Percentiles rank a stretch among this genome's conserved stretches.
Evolutionary conservation across 2,888 invertebrate genomes (phyloP).

Genomic region (Tetrapedia diversipes): DNA sequence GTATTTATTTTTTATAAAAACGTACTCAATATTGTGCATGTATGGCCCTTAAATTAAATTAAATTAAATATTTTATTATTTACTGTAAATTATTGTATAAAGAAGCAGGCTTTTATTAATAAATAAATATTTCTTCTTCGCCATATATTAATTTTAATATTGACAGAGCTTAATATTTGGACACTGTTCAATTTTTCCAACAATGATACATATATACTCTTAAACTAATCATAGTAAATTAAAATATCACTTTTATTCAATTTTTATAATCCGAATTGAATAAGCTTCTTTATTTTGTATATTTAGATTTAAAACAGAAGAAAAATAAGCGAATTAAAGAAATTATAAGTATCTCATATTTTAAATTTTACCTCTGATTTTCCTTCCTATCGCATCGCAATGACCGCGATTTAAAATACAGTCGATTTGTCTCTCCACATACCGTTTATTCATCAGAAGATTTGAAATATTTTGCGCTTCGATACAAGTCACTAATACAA

Average conservation of each 20-base stretch:
- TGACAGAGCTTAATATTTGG: too few species aligned
- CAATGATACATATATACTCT: too few species aligned
- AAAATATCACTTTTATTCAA: background rate
- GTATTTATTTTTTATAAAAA: too few species aligned
- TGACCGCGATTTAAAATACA: conserved; percentile 85
- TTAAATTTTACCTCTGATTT: conserved; percentile 85
- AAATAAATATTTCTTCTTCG: background rate
- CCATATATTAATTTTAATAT: background rate
- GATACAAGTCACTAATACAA: background rate
- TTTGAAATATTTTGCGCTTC: conserved; percentile 55
- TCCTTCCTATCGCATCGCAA: conserved; percentile 86
- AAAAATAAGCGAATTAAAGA: background rate
- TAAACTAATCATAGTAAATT: too few species aligned
- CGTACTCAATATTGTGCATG: too few species aligned
- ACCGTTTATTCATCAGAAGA: conserved; percentile 52
- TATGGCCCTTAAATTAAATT: too few species aligned
- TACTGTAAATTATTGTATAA: too few species aligned
- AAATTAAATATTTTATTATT: too few species aligned
- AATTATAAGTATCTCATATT: conserved; percentile 3
- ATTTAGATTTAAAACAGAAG: background rate
- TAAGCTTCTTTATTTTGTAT: background rate
- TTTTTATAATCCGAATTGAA: background rate
- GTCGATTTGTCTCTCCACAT: conserved; percentile 83
- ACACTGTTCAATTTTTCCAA: too few species aligned
- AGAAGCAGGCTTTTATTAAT: background rate